Percentiles rank a stretch among this genome's conserved stretches.
phyloP scores from a whole-genome alignment of 2,797 vertebrate species.

The Cyclopterus lumpus region DNA sequence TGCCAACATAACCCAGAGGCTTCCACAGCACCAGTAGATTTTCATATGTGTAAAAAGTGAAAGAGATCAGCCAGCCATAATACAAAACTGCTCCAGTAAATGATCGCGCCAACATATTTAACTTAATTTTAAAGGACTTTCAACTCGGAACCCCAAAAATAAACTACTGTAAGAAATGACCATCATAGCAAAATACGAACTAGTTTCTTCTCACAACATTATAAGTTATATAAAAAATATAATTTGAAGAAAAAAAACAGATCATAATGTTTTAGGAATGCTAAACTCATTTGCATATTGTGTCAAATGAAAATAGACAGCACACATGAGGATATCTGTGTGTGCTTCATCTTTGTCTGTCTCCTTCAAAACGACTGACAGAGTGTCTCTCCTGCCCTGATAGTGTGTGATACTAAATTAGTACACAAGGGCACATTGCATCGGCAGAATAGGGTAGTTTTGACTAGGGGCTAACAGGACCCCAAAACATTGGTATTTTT shows the following conservation, averaged over 20 bases:
- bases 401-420: not conserved
- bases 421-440: not conserved
- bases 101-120: not conserved
- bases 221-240: not conserved
- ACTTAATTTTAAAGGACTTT: not conserved
- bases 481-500: not conserved
- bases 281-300: not conserved
- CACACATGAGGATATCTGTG: not conserved
- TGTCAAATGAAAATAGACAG: not conserved
- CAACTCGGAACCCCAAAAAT: not conserved
- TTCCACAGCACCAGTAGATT: conserved; percentile 20
- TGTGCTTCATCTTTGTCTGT: not conserved
- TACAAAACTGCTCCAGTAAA: conserved; percentile 50
- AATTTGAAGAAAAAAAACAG: not conserved
- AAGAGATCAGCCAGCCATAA: conserved; percentile 8
- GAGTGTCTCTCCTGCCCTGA: not conserved
- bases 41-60: conserved; percentile 46
- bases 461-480: not conserved
- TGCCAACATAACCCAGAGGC: conserved; percentile 35
- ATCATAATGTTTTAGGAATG: not conserved
- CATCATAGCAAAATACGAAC: not conserved
- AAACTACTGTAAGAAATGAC: not conserved
- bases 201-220: not conserved
- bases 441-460: not conserved
- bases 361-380: not conserved